Conservation (phyloP, 2,797 vertebrate species). For the Coendou prehensilis region DNA sequence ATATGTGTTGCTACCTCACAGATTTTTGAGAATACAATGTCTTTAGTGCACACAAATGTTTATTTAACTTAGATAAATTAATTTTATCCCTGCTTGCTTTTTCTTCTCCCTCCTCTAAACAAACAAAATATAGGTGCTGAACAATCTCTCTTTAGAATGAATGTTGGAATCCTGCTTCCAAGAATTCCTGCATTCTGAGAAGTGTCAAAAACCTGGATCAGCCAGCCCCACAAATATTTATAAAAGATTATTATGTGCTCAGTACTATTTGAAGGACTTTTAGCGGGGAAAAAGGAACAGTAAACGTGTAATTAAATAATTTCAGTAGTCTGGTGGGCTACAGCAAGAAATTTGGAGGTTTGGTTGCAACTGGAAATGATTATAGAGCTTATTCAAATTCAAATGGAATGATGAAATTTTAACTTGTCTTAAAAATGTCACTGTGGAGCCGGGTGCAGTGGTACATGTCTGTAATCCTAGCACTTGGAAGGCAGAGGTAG, state of each 20-base stretch:
- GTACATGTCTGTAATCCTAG: background rate
- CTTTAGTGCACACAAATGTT: background rate
- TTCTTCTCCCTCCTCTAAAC: background rate
- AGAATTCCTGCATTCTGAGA: slow-evolving; percentile 4
- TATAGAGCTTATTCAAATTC: slow-evolving; percentile 24
- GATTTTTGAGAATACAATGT: background rate
- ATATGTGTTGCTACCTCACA: background rate
- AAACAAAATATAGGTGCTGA: slow-evolving; percentile 10
- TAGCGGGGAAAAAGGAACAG: background rate
- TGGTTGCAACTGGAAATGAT: background rate
- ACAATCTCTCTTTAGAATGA: background rate
- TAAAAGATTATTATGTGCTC: background rate
- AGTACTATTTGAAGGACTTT: background rate
- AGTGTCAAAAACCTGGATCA: background rate
- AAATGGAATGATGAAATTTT: slow-evolving; percentile 31
- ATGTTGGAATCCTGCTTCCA: background rate
- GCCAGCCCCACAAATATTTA: background rate
- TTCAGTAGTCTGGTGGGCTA: background rate
- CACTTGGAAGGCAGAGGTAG: background rate
- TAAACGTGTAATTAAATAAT: slow-evolving; percentile 30
- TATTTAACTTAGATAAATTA: slow-evolving; percentile 27
- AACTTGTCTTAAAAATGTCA: slow-evolving; percentile 5
- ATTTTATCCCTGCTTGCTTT: slow-evolving; percentile 21
- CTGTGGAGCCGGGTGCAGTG: background rate
- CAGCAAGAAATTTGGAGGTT: slow-evolving; percentile 13